Base-by-base conservation (phyloP, 2,113 vertebrate species). In the Sterrhoptilus dennistouni region DNA sequence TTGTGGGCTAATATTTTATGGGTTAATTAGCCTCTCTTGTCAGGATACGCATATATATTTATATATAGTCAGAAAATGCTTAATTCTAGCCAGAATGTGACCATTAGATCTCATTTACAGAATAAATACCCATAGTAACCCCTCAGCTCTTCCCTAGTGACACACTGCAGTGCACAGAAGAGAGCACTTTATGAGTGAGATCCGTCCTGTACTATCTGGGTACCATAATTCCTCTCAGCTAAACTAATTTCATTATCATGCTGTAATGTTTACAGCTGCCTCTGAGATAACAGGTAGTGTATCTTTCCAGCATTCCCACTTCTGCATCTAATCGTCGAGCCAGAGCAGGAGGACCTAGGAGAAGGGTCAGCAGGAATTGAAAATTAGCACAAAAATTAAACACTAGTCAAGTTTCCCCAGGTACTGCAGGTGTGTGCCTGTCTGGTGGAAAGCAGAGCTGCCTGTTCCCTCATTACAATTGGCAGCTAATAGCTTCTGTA, bases 161-260 rank as follows among this genome's bases (percentile, higher is more conserved):
- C 77, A 89, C 23, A 22, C 72, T 4, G 0, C 68, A 77, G 19
- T 3, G 36, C 65, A 18, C 38, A 69, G 85, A 82, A 63, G 83
- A 95, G 64, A 96, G 60, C 42, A 77, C 53, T 79, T 95, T 83
- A 92, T 89, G 96, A 97, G 95, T 95, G 93, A 94, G 64, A 91
- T 93, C 12, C 0, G 3, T 29, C 59, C 82, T 66, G 65, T 68
- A 38, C 75, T 75, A 42, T 89, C 84, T 91, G 54, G n/a, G 80
- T 79, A 57, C 79, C 61, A 72, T 95, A 79, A 90, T 89, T 97
- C 83, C 93, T 92, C 74, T 87, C 90, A 85, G 87, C 64, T 83
- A 82, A 92, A 91, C 91, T 96, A 91, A 96, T 97, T 95, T 84
- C 69, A 77, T 96, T 96, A 95, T 94, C 77, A 77, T 87, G 72